A percentile compares a stretch with the other conserved stretches of the same genome.
Evolutionary conservation across 2,888 invertebrate genomes (phyloP).

Genomic region (Eustalomyia histrio): DNA sequence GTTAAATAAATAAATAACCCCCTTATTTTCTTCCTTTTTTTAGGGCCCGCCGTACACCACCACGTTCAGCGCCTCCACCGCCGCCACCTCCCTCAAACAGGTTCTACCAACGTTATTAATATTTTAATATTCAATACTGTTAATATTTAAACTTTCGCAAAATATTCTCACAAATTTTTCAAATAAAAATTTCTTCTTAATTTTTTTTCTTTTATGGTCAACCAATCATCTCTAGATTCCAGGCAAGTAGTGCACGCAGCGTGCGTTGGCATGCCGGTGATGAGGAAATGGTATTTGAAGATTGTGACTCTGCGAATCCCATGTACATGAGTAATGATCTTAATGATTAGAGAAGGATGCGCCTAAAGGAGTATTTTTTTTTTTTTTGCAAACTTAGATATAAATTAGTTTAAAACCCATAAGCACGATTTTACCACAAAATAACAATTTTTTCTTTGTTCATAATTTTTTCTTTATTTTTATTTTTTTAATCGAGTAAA

Average conservation of each 20-base stretch:
- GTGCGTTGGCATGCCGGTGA: constrained; percentile 76
- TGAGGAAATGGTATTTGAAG: constrained; percentile 77
- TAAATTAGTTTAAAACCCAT: constrained; percentile 26
- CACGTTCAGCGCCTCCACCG: constrained; percentile 76
- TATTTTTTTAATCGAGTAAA: constrained; percentile 25
- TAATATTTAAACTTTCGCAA: too few species aligned
- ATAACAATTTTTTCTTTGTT: constrained; percentile 14
- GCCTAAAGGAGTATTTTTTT: not conserved
- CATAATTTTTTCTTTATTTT: constrained; percentile 7
- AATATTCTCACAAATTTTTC: constrained; percentile 24
- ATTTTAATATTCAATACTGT: constrained; percentile 13
- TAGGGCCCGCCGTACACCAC: constrained; percentile 77
- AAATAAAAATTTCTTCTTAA: constrained; percentile 60
- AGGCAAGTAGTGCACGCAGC: constrained; percentile 72
- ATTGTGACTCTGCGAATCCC: constrained; percentile 75
- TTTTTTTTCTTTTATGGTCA: constrained; percentile 35
- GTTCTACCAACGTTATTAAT: constrained; percentile 77
- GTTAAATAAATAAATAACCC: too few species aligned
- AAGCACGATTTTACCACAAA: constrained; percentile 60
- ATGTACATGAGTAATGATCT: constrained; percentile 68
- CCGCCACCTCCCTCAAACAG: constrained; percentile 77
- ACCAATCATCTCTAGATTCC: constrained; percentile 64
- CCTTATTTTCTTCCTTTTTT: constrained; percentile 49
- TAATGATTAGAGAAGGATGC: constrained; percentile 39
- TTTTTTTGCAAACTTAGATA: not conserved